phyloP scores from a whole-genome alignment of 1,140 invertebrate genomes.

The Rhynchophorus ferrugineus region DNA sequence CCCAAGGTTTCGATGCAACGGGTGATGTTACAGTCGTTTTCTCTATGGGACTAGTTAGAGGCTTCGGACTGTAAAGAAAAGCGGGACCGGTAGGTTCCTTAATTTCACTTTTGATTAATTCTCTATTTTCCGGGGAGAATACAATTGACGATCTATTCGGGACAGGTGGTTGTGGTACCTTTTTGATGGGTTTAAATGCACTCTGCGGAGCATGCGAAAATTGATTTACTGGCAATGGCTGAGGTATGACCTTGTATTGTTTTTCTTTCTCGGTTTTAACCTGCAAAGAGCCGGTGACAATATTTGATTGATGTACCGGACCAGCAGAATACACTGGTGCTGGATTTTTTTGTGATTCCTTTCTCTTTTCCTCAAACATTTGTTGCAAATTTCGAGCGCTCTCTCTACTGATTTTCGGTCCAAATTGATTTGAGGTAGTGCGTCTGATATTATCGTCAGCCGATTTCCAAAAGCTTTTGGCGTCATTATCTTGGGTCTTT shows the following conservation, averaged over 20 bases:
- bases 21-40: slow-evolving; percentile 17
- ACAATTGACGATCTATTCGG: slow-evolving; percentile 20
- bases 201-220: slow-evolving; percentile 66
- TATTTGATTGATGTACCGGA: slow-evolving; percentile 16
- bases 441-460: slow-evolving; percentile 40
- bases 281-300: slow-evolving; percentile 43
- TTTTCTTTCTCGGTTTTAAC: slow-evolving; percentile 37
- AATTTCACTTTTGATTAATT: slow-evolving; percentile 25
- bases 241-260: slow-evolving; percentile 40
- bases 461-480: slow-evolving; percentile 51
- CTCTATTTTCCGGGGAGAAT: slow-evolving; percentile 15
- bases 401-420: slow-evolving; percentile 39
- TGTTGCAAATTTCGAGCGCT: slow-evolving; percentile 39
- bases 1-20: slow-evolving; percentile 37
- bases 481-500: slow-evolving; percentile 39
- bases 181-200: slow-evolving; percentile 53
- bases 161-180: slow-evolving; percentile 12
- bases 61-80: slow-evolving; percentile 38
- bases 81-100: slow-evolving; percentile 21
- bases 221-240: slow-evolving; percentile 54
- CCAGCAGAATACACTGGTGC: background rate
- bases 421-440: slow-evolving; percentile 26
- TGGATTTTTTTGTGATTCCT: slow-evolving; percentile 34
- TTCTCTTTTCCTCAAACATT: slow-evolving; percentile 40
- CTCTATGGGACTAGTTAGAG: slow-evolving; percentile 18